phyloP scores from a whole-genome alignment of 2,113 vertebrate genomes.

The Mirounga angustirostris region DNA sequence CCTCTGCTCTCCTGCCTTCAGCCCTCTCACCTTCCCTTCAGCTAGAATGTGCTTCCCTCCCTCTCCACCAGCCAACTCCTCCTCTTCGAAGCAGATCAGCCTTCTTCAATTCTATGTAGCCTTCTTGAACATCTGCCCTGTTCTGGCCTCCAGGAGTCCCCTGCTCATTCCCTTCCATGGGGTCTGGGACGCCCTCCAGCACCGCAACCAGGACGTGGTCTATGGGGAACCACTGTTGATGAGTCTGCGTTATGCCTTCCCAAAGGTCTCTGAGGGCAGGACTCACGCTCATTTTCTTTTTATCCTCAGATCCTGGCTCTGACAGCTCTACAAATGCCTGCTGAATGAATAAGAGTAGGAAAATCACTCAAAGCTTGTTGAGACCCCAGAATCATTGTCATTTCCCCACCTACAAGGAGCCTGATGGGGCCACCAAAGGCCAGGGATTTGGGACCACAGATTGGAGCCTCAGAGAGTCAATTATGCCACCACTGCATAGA shows the following conservation, averaged over 20 bases:
- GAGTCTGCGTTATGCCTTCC: background rate
- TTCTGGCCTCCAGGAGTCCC: background rate
- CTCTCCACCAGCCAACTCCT: background rate
- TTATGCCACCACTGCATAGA: background rate
- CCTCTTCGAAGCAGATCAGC: background rate
- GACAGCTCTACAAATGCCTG: background rate
- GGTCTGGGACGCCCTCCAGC: background rate
- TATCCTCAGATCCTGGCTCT: background rate
- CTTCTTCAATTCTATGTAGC: background rate
- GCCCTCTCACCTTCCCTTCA: background rate
- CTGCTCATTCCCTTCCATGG: background rate
- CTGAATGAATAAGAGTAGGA: background rate
- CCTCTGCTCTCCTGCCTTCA: background rate
- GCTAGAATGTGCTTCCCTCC: background rate
- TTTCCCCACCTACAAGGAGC: background rate
- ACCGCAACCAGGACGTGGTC: fast-evolving
- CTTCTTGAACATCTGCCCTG: background rate
- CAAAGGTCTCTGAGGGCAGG: background rate
- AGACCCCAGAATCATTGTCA: background rate
- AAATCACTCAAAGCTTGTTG: background rate
- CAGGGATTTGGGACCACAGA: background rate
- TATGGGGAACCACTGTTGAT: fast-evolving
- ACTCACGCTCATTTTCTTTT: fast-evolving
- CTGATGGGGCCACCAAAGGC: background rate
- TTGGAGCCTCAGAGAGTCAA: background rate